These are phyloP conservation scores for Anableps anableps DNA, from an alignment of 2,797 vertebrate species.

Conservation along the genomic window DNA sequence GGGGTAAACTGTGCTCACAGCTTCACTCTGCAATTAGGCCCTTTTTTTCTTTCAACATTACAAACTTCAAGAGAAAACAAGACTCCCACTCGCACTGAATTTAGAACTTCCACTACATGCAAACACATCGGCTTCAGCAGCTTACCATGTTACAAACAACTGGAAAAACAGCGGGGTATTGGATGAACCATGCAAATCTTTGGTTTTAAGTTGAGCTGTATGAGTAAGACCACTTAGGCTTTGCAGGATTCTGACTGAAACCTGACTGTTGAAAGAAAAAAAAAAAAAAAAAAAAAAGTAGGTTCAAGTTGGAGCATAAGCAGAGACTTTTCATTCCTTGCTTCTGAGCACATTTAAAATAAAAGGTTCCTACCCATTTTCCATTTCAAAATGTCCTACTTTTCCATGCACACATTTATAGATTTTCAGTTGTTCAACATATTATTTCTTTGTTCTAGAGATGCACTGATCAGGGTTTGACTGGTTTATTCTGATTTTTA, in stretches of 20 bases:
- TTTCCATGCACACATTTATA: background rate
- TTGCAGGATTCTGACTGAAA: background rate
- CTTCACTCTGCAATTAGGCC: slow-evolving; percentile 71
- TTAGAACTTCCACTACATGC: slow-evolving; percentile 22
- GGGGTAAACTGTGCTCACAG: slow-evolving; percentile 79
- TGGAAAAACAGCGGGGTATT: slow-evolving; percentile 1
- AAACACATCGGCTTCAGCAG: slow-evolving; percentile 27
- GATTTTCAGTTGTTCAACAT: background rate
- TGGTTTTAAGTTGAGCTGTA: slow-evolving; percentile 38
- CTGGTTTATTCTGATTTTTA: background rate
- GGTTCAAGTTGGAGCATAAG: background rate
- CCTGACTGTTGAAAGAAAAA: background rate
- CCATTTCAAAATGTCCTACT: background rate
- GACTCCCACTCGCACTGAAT: slow-evolving; percentile 24
- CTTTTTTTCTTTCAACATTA: slow-evolving; percentile 46
- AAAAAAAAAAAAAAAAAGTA: background rate
- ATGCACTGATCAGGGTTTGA: background rate
- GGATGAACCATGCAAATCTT: slow-evolving; percentile 12
- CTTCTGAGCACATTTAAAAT: background rate
- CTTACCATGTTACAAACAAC: slow-evolving; percentile 13
- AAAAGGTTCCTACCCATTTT: background rate
- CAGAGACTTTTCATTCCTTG: background rate
- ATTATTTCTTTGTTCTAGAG: background rate
- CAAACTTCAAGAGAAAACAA: slow-evolving; percentile 43
- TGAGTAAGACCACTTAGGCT: background rate